Evolutionary conservation across 2,113 vertebrate genomes (phyloP).

Genomic region (Nothocercus julius): DNA sequence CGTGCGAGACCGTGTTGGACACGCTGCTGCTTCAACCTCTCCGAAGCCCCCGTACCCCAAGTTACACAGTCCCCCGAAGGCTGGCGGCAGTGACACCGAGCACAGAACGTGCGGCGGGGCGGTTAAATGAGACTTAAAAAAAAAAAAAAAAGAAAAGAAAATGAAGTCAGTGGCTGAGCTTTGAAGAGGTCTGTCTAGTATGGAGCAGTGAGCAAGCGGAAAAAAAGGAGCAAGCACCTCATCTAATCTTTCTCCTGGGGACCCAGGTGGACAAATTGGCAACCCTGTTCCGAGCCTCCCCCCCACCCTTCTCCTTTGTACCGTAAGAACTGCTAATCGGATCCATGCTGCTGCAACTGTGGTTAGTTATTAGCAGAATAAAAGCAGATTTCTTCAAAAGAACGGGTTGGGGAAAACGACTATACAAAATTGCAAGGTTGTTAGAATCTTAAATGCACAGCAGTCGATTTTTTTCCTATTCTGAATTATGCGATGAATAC

Average conservation of each 20-base stretch:
- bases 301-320: constrained; percentile 72
- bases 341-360: constrained; percentile 84
- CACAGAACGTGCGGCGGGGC: constrained; percentile 18
- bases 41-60: background rate
- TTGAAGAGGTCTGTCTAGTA: constrained; percentile 62
- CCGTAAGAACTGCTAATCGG: constrained; percentile 82
- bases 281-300: constrained; percentile 73
- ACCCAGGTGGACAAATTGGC: constrained; percentile 84
- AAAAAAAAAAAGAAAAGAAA: background rate
- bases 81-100: background rate
- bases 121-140: constrained; percentile 45
- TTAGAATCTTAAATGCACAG: constrained; percentile 85
- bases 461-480: constrained; percentile 76
- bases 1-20: background rate
- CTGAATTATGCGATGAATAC: constrained; percentile 80
- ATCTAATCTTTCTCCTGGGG: constrained; percentile 80
- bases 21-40: background rate
- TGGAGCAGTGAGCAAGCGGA: constrained; percentile 22
- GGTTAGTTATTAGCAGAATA: constrained; percentile 85
- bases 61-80: background rate
- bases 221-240: constrained; percentile 74
- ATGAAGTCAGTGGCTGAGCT: constrained; percentile 54
- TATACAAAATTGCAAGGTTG: constrained; percentile 85
- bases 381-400: constrained; percentile 86
- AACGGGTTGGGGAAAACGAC: constrained; percentile 74